Base-by-base conservation (phyloP, 2,888 invertebrate species). In the Halictus quadricinctus region DNA sequence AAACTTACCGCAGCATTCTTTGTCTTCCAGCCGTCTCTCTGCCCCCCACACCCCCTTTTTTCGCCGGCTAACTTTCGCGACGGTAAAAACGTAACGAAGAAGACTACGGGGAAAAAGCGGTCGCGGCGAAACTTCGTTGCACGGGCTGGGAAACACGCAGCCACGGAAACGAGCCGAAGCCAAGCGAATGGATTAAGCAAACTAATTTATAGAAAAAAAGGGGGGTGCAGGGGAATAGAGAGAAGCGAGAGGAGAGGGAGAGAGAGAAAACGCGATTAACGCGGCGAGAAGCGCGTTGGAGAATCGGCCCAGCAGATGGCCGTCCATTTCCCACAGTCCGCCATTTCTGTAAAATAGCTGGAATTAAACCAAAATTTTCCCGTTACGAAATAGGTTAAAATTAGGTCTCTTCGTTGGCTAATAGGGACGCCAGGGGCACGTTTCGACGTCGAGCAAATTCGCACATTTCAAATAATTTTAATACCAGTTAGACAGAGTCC, bases 131-230 rank as follows among this genome's bases (percentile, higher is more conserved):
- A 83, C 50, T 72, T 82, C n/a, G 46, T 36, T n/a, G 50, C 36
- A 8, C 29, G n/a, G 43, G 21, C 18, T 43, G 18, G 48, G 72
- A 15, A 48, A 46, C 60, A n/a, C 41, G 73, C 48, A 12, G n/a
- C n/a, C 46, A 18, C 36, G 36, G 46, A 46, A 81, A 25, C 83
- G 54, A 15, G 66, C 15, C 50, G 69, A 69, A 21, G 77, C 74
- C 58, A 76, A 82, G 58, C 70, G 83, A 77, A 84, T 36, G 84
- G 84, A 84, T 84, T 84, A 72, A 84, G 79, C 72, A 72, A 84
- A 79, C 84, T 84, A 84, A 84, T 84, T 84, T 84, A 64, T 79
- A 79, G 41, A 74, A 64, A 75, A 29, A 75, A 69, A 64, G 25
- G 21, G n/a, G 48, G 2, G 43, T 15, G 18, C 29, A 36, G 15